Evolutionary conservation across 2,888 invertebrate species (phyloP).

Genomic region (Apotomis turbidana): DNA sequence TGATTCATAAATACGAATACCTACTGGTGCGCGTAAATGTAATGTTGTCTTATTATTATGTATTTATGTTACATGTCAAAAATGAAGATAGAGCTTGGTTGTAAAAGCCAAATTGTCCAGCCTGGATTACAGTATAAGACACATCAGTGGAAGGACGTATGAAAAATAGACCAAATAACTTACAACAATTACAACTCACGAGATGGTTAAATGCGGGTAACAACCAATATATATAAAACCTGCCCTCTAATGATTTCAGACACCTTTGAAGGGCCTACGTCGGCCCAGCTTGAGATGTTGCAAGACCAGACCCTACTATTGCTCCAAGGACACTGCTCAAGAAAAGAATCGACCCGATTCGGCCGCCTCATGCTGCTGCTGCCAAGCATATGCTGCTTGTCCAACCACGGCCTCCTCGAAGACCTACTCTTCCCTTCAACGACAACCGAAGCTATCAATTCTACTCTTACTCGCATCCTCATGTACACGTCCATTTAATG

Average conservation of each 20-base stretch:
- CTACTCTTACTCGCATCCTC: slow-evolving; percentile 64
- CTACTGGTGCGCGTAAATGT: too few relatives aligned
- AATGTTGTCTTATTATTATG: too few relatives aligned
- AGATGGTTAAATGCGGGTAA: too few relatives aligned
- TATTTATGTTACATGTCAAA: too few relatives aligned
- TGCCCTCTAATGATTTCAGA: slow-evolving; percentile 51
- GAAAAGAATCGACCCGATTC: slow-evolving; percentile 83
- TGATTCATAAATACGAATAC: too few relatives aligned
- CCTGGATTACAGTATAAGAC: too few relatives aligned
- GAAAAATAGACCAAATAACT: too few relatives aligned
- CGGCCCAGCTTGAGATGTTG: slow-evolving; percentile 84
- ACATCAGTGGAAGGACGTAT: too few relatives aligned
- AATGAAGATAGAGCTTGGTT: too few relatives aligned
- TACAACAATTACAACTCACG: too few relatives aligned
- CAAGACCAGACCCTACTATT: slow-evolving; percentile 93
- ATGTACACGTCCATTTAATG: slow-evolving; percentile 60
- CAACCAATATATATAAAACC: too few relatives aligned
- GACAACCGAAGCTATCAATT: slow-evolving; percentile 59
- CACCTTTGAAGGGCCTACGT: slow-evolving; percentile 50
- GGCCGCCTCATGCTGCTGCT: slow-evolving; percentile 89
- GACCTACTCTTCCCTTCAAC: slow-evolving; percentile 92
- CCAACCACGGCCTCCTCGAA: slow-evolving; percentile 70
- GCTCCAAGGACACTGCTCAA: slow-evolving; percentile 87
- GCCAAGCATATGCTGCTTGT: slow-evolving; percentile 83
- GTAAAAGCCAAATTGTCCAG: too few relatives aligned